phyloP scores from a whole-genome alignment of 2,113 vertebrate species.

The Misgurnus anguillicaudatus region DNA sequence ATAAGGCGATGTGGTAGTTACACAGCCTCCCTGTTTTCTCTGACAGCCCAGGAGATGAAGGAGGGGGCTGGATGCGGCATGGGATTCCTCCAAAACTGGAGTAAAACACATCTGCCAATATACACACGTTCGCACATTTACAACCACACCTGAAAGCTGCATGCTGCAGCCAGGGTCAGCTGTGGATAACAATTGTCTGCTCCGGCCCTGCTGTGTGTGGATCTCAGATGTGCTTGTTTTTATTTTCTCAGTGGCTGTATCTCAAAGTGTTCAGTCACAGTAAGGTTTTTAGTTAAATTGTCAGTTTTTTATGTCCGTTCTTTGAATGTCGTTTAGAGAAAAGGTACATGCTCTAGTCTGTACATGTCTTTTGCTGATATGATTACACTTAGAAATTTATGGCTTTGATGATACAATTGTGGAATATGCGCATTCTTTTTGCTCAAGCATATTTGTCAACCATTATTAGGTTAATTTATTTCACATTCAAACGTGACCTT shows the following conservation, averaged over 20 bases:
- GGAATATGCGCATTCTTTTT: no score
- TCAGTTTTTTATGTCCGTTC: no score
- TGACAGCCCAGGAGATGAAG: slow-evolving; percentile 38
- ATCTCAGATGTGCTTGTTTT: slow-evolving; percentile 11
- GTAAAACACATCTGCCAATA: slow-evolving; percentile 57
- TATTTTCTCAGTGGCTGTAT: background rate
- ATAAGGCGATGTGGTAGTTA: slow-evolving; percentile 46
- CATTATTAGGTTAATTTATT: no score
- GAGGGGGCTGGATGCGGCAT: slow-evolving; percentile 52
- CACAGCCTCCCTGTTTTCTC: slow-evolving; percentile 49
- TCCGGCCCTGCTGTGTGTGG: slow-evolving; percentile 34
- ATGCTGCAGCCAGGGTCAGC: slow-evolving; percentile 20
- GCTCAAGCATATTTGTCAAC: no score
- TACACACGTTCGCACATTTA: slow-evolving; percentile 19
- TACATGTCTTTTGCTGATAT: no score
- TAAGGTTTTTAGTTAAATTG: no score
- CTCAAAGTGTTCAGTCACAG: background rate
- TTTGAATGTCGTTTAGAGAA: no score
- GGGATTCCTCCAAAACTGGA: slow-evolving; percentile 56
- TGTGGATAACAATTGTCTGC: slow-evolving; percentile 17
- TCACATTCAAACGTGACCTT: no score
- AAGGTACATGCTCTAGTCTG: no score
- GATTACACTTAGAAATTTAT: no score
- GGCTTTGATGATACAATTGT: no score
- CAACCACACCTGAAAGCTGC: background rate